Evolutionary conservation across 1,140 invertebrate genomes (phyloP), one percentile per base, ranked within the genome.

Genomic region (Augochlora pura): DNA sequence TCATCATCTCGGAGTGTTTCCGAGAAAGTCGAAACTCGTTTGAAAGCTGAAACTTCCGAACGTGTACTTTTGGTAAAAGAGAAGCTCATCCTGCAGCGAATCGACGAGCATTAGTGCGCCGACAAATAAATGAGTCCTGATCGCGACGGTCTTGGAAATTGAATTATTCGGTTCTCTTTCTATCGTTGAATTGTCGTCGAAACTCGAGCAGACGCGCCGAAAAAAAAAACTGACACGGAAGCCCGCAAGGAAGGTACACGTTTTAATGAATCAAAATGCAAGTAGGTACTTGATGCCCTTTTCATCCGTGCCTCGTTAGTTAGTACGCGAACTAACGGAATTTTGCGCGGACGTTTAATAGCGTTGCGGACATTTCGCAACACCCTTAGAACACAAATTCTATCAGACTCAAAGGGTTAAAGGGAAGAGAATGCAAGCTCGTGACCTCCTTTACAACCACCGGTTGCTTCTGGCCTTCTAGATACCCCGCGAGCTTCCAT

Each of bases 381-480:
- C 18, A 25, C 49, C 32, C 27, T 66, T 52, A 5, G 12, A 49
- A 18, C 54, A 32, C 39, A 75, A 75, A 75, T 81, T 76, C 54
- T 18, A 65, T 77, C 64, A 32, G 25, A 52, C 63, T 83, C 49
- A 63, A 85, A 81, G 77, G 65, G 71, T 83, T 73, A 57, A 66
- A 77, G 76, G 71, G 32, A 39, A 32, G 38, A 80, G 68, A 69
- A 27, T 86, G 67, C 79, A 83, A 49, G 73, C 46, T 62, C 70
- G 66, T 84, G 83, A 85, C 77, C 80, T 86, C 77, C 63, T 83
- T 85, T 42, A 57, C 81, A 82, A 88, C 86, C 86, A 88, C 86
- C 86, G 81, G 87, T 88, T 86, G 82, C 82, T 82, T 77, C 52
- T 63, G 1, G 46, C 32, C 54, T 77, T 68, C 42, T 27, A 23